These are phyloP conservation scores for Panurus biarmicus DNA, from an alignment of 2,113 vertebrate species.

Conservation along the genomic window DNA sequence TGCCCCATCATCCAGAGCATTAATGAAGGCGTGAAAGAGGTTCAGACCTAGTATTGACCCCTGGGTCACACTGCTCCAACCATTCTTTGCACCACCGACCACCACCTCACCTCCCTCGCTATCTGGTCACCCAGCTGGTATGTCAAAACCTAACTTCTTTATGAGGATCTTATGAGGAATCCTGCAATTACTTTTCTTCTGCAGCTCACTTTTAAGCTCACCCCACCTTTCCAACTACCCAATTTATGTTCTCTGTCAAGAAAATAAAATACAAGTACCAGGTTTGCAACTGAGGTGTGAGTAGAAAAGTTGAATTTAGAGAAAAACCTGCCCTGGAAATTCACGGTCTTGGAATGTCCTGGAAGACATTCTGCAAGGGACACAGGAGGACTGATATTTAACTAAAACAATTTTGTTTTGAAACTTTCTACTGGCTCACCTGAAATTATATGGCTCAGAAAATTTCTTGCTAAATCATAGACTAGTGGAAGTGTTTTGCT, in stretches of 20 bases:
- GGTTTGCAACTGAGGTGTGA: neutral
- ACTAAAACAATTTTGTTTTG: neutral
- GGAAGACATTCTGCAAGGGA: neutral
- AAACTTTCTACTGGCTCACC: neutral
- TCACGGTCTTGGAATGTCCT: neutral
- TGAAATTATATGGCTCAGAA: neutral
- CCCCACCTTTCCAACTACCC: neutral
- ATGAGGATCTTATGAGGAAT: neutral
- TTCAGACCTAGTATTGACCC: neutral
- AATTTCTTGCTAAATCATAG: neutral
- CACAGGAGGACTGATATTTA: neutral
- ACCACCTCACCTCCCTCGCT: neutral
- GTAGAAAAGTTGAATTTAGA: neutral
- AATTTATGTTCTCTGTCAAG: neutral
- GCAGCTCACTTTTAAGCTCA: neutral
- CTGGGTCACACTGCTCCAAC: neutral
- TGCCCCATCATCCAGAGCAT: rapidly evolving
- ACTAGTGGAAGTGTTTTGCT: neutral
- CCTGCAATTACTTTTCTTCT: neutral
- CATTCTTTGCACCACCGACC: neutral
- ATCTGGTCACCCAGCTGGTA: neutral
- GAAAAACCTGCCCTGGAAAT: neutral
- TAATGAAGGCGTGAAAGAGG: neutral
- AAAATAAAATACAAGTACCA: neutral
- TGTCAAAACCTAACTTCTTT: neutral